phyloP scores from a whole-genome alignment of 1,140 invertebrate genomes.

The Drosophila pandora region DNA sequence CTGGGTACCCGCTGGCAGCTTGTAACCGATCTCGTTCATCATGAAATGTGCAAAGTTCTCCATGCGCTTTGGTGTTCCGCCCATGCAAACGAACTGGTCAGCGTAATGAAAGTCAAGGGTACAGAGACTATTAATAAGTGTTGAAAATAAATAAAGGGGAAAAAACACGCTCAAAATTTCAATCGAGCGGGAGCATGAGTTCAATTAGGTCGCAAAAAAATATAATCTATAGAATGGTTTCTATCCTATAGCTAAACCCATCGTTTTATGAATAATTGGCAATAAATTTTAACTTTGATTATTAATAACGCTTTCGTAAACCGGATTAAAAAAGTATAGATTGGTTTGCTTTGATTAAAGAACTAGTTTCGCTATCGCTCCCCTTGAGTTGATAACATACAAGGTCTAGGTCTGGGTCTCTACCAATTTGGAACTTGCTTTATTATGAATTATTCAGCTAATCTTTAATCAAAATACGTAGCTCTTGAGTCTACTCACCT shows the following conservation, averaged over 20 bases:
- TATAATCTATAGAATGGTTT: too few species aligned
- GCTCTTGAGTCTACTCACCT: conserved; percentile 86
- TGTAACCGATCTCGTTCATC: conserved; percentile 95
- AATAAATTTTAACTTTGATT: conserved; percentile 1
- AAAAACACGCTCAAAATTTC: background rate
- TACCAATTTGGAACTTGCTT: conserved; percentile 5
- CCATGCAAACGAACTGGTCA: conserved; percentile 97
- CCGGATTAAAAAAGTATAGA: conserved; percentile 7
- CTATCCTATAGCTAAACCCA: background rate
- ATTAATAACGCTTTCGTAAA: conserved; percentile 4
- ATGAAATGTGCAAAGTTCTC: conserved; percentile 96
- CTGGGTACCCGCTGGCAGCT: conserved; percentile 93
- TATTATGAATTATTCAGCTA: conserved; percentile 16
- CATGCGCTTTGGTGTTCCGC: conserved; percentile 97
- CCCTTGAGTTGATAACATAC: conserved; percentile 40
- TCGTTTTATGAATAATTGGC: background rate
- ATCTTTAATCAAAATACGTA: background rate
- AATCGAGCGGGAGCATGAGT: background rate
- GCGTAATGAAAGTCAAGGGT: conserved; percentile 43
- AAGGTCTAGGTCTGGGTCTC: conserved; percentile 39
- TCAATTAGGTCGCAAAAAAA: background rate
- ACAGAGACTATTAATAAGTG: background rate
- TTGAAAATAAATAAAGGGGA: background rate
- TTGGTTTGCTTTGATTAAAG: conserved; percentile 9
- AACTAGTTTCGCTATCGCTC: conserved; percentile 30